These are phyloP conservation scores for Pteromalus puparum DNA, from an alignment of 1,140 invertebrate genomes.

Conservation along the genomic window DNA sequence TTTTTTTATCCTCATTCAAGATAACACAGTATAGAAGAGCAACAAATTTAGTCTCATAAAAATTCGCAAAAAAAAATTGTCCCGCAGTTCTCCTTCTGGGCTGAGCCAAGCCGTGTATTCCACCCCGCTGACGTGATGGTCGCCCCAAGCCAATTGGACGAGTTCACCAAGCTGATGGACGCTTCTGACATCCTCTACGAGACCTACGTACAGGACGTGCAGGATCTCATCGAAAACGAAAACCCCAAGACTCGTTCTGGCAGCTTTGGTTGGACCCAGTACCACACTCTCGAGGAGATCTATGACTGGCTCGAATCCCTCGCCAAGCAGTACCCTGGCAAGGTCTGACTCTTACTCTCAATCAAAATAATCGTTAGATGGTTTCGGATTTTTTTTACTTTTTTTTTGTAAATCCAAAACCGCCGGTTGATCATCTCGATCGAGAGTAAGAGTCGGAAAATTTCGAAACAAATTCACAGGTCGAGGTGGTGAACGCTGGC, in stretches of 20 bases:
- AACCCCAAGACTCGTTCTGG: constrained; percentile 35
- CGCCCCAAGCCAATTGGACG: constrained; percentile 54
- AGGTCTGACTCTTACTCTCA: constrained; percentile 54
- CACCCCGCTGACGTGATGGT: constrained; percentile 66
- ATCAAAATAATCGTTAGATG: no score
- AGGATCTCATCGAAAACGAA: constrained; percentile 64
- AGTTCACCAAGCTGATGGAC: constrained; percentile 62
- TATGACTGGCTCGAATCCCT: constrained; percentile 72
- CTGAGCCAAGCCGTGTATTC: constrained; percentile 53
- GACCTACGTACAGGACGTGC: constrained; percentile 63
- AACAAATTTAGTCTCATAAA: no score
- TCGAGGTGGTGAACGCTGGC: constrained; percentile 76
- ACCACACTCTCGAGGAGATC: constrained; percentile 76
- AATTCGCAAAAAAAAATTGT: neutral
- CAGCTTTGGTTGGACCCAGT: constrained; percentile 71
- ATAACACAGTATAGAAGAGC: no score
- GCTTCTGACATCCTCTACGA: constrained; percentile 50
- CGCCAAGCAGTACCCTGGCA: constrained; percentile 70
- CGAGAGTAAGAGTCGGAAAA: no score
- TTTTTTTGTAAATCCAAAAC: no score
- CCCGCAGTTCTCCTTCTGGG: constrained; percentile 66
- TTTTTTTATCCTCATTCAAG: no score
- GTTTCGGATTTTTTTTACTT: no score
- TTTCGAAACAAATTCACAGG: constrained; percentile 37
- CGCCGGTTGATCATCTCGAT: no score